Evolutionary conservation across 2,797 vertebrate species (phyloP).

Genomic region (Eremophila alpestris): DNA sequence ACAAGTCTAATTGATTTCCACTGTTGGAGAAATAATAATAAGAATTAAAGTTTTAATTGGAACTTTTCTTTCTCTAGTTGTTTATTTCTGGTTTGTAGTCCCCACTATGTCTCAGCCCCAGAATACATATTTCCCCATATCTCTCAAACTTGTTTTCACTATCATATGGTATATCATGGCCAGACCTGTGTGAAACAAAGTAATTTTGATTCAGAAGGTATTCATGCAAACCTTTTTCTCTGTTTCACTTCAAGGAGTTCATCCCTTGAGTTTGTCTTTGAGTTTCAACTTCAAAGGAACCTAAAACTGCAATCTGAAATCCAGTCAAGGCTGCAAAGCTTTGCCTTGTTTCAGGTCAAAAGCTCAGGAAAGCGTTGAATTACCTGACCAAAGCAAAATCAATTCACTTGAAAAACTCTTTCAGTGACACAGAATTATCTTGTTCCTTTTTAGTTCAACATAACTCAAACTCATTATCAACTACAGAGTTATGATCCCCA

Average conservation of each 20-base stretch:
- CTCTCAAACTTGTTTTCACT: not conserved
- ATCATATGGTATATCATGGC: not conserved
- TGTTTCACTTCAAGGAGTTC: not conserved
- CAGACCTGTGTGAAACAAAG: not conserved
- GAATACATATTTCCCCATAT: not conserved
- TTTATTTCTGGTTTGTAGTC: not conserved
- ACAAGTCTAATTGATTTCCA: not conserved
- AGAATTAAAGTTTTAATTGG: not conserved
- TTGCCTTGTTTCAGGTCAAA: slow-evolving; percentile 9
- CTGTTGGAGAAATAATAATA: not conserved
- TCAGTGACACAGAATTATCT: not conserved
- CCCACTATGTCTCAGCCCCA: not conserved
- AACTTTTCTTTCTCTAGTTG: not conserved
- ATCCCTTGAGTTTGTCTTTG: slow-evolving; percentile 10
- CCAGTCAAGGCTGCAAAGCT: not conserved
- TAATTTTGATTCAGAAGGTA: not conserved
- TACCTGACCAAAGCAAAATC: not conserved
- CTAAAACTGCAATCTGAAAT: not conserved
- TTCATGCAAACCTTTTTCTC: not conserved
- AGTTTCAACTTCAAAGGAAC: slow-evolving; percentile 31
- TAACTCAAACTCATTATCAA: not conserved
- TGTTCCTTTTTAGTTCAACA: not conserved
- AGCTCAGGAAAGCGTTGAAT: not conserved
- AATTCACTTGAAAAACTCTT: not conserved
- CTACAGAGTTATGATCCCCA: not conserved